Evolutionary conservation across 2,797 vertebrate species (phyloP).

Genomic region (Austrolebias charrua): DNA sequence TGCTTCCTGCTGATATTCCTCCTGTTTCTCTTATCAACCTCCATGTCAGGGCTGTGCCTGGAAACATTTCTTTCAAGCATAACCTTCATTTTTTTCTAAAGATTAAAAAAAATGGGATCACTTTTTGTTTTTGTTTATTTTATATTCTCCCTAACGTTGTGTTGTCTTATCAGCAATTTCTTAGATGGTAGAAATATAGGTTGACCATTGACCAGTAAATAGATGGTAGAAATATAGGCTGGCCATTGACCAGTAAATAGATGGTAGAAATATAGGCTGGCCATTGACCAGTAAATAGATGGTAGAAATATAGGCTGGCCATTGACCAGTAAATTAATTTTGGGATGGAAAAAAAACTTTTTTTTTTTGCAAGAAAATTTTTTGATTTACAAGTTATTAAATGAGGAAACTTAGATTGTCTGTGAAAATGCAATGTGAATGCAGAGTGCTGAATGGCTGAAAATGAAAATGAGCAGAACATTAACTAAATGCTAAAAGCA

Average conservation of each 20-base stretch:
- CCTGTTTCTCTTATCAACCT: neutral
- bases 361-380: too few relatives aligned
- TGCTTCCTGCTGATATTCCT: neutral
- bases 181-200: neutral
- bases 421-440: too few relatives aligned
- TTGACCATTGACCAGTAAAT: neutral
- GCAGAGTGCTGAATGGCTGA: too few relatives aligned
- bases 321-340: neutral
- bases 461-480: too few relatives aligned
- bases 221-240: too few relatives aligned
- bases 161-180: neutral
- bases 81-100: too few relatives aligned
- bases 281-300: neutral
- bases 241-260: neutral
- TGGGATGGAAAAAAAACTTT: too few relatives aligned
- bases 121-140: neutral
- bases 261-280: neutral
- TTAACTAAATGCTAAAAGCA: too few relatives aligned
- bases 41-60: neutral
- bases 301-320: neutral
- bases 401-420: too few relatives aligned
- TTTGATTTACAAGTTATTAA: too few relatives aligned
- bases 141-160: neutral
- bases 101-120: too few relatives aligned
- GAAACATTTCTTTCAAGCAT: too few relatives aligned